Evolutionary conservation across 1,140 invertebrate genomes (phyloP), one percentile per base, ranked within the genome.

Genomic region (Formica selysi): DNA sequence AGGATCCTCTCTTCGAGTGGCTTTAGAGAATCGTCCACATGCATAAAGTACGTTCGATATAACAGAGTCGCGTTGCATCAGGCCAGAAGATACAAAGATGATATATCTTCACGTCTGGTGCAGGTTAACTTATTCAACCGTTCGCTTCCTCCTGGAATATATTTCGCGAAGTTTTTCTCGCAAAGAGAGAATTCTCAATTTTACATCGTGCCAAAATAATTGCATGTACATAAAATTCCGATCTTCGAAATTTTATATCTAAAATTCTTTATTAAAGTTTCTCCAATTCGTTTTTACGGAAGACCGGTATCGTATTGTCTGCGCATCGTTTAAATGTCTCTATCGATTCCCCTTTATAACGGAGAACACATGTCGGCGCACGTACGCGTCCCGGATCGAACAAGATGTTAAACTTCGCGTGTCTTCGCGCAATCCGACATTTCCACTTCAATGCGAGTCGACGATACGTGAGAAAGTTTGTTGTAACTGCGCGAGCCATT

Each of bases 381-480:
- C 48, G 16, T 32, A 61, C 36, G 67, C 79, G 79, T 10, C 19
- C 54, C 68, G 26, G 41, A 74, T 83, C 79, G 79, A 83, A 48
- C 79, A 83, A 83, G 79, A 83, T 73, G 79, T 83, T 83, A 83
- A 83, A 83, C 79, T 83, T 83, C 2, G 68, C 79, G 79, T 83
- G 79, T 61, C 68, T 38, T 83, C 54, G 68, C 26, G 68, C 79
- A 83, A 83, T 83, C 68, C 74, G 54, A 83, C 70, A 3, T 36
- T 83, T 83, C 79, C 79, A 83, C 79, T 83, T 83, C 68, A 83
- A 48, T 74, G 38, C 54, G 51, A 79, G 44, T 36, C 54, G 48
- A 26, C 65, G 79, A 73, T 73, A 81, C 38, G 67, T 36, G 79
- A 61, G 79, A 83, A 83, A 83, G 68, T 83, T 83, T 81, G 32